Conservation (phyloP, 1,140 invertebrate species). For the Lethrus apterus region DNA sequence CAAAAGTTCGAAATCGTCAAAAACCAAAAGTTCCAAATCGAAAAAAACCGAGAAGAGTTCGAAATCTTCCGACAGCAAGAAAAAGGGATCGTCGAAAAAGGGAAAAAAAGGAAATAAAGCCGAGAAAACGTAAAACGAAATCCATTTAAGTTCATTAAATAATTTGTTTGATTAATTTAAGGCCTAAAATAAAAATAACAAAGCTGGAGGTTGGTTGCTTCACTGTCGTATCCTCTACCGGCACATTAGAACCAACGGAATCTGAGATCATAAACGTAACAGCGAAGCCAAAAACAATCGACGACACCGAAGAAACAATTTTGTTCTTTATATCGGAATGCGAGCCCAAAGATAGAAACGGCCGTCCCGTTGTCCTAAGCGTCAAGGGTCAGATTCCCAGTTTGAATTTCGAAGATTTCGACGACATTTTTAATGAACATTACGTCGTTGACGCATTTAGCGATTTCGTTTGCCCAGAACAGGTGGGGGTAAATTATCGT, state of each 20-base stretch:
- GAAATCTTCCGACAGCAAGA: not conserved
- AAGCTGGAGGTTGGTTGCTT: slow-evolving; percentile 26
- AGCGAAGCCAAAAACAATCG: slow-evolving; percentile 20
- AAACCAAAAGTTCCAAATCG: slow-evolving; percentile 15
- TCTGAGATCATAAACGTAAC: slow-evolving; percentile 21
- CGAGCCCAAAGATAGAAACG: slow-evolving; percentile 20
- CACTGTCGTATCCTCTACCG: slow-evolving; percentile 26
- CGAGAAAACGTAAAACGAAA: not conserved
- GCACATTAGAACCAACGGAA: slow-evolving; percentile 23
- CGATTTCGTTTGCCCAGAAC: slow-evolving; percentile 23
- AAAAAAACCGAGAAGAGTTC: slow-evolving; percentile 16
- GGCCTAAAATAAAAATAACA: slow-evolving; percentile 21
- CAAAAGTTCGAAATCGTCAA: slow-evolving; percentile 12
- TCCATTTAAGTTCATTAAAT: not conserved
- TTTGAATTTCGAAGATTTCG: slow-evolving; percentile 26
- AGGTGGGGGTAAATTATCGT: slow-evolving; percentile 21
- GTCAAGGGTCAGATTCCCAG: slow-evolving; percentile 25
- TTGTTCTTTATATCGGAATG: slow-evolving; percentile 26
- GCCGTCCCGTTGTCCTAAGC: slow-evolving; percentile 20
- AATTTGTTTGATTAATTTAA: slow-evolving; percentile 15
- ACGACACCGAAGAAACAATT: slow-evolving; percentile 24
- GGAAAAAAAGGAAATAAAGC: slow-evolving; percentile 9
- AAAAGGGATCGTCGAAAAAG: slow-evolving; percentile 8
- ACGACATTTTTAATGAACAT: slow-evolving; percentile 29
- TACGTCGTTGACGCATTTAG: slow-evolving; percentile 23